Evolutionary conservation across 2,797 vertebrate species (phyloP).

Genomic region (Psittacula echo): DNA sequence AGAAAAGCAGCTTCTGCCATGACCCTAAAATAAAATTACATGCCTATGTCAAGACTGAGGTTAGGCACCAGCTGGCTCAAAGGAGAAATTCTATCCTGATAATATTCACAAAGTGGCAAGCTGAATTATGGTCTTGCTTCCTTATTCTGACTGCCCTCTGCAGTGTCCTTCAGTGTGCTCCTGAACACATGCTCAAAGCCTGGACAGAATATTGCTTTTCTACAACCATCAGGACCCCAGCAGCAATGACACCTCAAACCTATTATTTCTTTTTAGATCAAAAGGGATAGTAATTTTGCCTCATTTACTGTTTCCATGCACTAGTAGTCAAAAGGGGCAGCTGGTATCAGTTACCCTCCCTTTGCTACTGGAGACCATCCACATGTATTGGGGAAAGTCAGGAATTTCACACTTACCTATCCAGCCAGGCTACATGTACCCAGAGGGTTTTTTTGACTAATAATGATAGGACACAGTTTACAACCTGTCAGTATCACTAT

Average conservation of each 20-base stretch:
- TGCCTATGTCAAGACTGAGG: neutral
- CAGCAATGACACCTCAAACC: neutral
- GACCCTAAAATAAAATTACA: slow-evolving; percentile 21
- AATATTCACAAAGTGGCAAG: neutral
- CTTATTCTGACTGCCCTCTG: neutral
- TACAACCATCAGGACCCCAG: neutral
- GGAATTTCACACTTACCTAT: slow-evolving; percentile 42
- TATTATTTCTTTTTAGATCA: neutral
- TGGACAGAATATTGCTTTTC: neutral
- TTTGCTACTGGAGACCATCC: neutral
- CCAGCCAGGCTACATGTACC: slow-evolving; percentile 21
- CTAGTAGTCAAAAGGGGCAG: neutral
- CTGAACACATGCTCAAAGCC: neutral
- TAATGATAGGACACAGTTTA: slow-evolving; percentile 18
- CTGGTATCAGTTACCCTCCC: slow-evolving; percentile 6
- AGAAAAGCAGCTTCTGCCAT: slow-evolving; percentile 18
- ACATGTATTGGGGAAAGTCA: slow-evolving; percentile 14
- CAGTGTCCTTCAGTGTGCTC: neutral
- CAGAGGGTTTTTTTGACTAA: neutral
- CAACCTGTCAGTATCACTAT: slow-evolving; percentile 5
- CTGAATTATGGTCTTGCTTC: neutral
- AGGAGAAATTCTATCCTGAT: slow-evolving; percentile 34
- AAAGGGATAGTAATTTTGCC: neutral
- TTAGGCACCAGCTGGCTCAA: neutral
- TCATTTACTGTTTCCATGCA: neutral